Evolutionary conservation across 92 coral and sea anemone species (phyloP).

Genomic region (Parazoanthus darwini): DNA sequence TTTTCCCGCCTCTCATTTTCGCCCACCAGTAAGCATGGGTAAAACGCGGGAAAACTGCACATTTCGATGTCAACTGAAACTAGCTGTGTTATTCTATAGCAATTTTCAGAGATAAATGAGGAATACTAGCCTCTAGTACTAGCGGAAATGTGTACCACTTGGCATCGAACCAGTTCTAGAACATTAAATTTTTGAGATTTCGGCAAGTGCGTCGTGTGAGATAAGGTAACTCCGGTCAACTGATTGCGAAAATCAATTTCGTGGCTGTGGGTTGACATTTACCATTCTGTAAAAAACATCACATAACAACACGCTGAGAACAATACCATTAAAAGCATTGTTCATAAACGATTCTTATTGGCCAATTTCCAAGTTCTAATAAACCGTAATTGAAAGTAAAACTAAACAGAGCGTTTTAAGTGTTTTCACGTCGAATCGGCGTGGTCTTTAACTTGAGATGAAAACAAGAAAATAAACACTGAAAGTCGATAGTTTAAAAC

Average conservation of each 20-base stretch:
- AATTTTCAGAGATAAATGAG: neutral
- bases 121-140: neutral
- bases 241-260: slow-evolving; percentile 19
- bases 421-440: slow-evolving; percentile 17
- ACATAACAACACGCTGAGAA: slow-evolving; percentile 41
- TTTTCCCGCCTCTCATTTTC: slow-evolving; percentile 42
- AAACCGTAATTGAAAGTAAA: slow-evolving; percentile 28
- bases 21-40: neutral
- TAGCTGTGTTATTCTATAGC: neutral
- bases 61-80: neutral
- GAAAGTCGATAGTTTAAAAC: neutral
- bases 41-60: slow-evolving; percentile 41
- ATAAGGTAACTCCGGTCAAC: slow-evolving; percentile 43
- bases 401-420: slow-evolving; percentile 24
- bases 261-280: slow-evolving; percentile 25
- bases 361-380: slow-evolving; percentile 24
- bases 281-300: slow-evolving; percentile 37
- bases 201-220: slow-evolving; percentile 32
- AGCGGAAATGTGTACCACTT: neutral
- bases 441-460: slow-evolving; percentile 10
- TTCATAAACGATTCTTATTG: slow-evolving; percentile 38
- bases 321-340: slow-evolving; percentile 42
- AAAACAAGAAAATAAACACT: neutral
- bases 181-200: neutral
- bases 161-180: neutral